phyloP scores from a whole-genome alignment of 2,888 invertebrate species.

The Trissoscelio sp. region DNA sequence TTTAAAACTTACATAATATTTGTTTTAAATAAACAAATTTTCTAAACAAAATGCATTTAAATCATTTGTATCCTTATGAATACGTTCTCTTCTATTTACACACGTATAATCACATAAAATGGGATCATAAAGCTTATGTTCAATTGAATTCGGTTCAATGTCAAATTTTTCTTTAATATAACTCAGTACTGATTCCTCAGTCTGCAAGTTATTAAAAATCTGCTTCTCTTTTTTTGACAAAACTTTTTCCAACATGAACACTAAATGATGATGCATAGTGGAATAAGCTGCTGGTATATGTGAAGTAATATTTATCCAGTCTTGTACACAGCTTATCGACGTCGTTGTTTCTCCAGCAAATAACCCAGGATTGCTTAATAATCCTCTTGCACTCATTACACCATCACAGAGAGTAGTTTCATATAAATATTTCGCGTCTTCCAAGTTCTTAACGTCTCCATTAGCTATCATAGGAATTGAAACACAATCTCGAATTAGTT shows the following conservation, averaged over 20 bases:
- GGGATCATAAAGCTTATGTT: no score
- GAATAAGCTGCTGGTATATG: constrained; percentile 86
- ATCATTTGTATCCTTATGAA: no score
- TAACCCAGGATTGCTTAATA: constrained; percentile 95
- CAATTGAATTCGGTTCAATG: no score
- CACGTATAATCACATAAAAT: no score
- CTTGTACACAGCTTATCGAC: constrained; percentile 90
- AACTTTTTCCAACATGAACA: constrained; percentile 96
- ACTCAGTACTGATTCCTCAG: constrained; percentile 87
- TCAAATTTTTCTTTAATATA: constrained; percentile 89
- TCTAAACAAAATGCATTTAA: neutral
- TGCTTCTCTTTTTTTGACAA: constrained; percentile 89
- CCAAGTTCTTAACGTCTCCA: constrained; percentile 91
- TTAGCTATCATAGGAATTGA: constrained; percentile 95
- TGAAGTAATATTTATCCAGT: constrained; percentile 91
- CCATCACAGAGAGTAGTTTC: constrained; percentile 89
- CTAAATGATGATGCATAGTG: constrained; percentile 97
- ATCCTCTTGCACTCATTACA: constrained; percentile 96
- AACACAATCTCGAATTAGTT: constrained; percentile 88
- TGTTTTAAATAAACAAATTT: neutral
- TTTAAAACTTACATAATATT: no score
- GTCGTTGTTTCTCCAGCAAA: constrained; percentile 90
- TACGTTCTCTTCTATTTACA: no score
- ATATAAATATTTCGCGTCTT: constrained; percentile 89
- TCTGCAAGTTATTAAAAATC: constrained; percentile 91